Evolutionary conservation across 2,888 invertebrate species (phyloP).

Genomic region (Mythimna loreyi): DNA sequence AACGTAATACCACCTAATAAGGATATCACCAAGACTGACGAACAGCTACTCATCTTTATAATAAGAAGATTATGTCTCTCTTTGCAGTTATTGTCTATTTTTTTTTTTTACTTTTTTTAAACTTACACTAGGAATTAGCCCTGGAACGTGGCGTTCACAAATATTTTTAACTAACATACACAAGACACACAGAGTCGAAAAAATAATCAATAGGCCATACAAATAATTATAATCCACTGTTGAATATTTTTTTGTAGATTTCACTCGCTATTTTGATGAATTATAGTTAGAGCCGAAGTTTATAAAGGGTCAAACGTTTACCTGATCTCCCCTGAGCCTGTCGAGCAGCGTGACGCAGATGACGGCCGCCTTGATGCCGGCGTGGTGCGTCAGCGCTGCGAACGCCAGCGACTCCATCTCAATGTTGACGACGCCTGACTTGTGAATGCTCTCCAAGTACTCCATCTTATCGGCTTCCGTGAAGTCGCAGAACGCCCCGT

Average conservation of each 20-base stretch:
- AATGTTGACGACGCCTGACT: constrained; percentile 97
- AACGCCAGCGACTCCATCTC: constrained; percentile 99
- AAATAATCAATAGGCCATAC: too few species aligned
- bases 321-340: constrained; percentile 98
- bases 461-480: constrained; percentile 97
- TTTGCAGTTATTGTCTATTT: too few species aligned
- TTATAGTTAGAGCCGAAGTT: background rate
- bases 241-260: background rate
- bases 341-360: constrained; percentile 98
- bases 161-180: too few species aligned
- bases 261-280: too few species aligned
- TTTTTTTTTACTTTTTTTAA: too few species aligned
- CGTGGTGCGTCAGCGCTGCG: constrained; percentile 97
- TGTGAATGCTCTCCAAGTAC: constrained; percentile 94
- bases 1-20: too few species aligned
- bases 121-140: too few species aligned
- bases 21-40: too few species aligned
- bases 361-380: constrained; percentile 98
- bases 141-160: too few species aligned
- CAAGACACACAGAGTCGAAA: too few species aligned
- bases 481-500: constrained; percentile 99
- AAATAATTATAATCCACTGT: background rate
- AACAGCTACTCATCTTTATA: too few species aligned
- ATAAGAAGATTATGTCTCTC: too few species aligned
- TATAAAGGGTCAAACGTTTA: constrained; percentile 75